Base-by-base conservation (phyloP, 2,113 vertebrate genomes). In the Silurus glanis region DNA sequence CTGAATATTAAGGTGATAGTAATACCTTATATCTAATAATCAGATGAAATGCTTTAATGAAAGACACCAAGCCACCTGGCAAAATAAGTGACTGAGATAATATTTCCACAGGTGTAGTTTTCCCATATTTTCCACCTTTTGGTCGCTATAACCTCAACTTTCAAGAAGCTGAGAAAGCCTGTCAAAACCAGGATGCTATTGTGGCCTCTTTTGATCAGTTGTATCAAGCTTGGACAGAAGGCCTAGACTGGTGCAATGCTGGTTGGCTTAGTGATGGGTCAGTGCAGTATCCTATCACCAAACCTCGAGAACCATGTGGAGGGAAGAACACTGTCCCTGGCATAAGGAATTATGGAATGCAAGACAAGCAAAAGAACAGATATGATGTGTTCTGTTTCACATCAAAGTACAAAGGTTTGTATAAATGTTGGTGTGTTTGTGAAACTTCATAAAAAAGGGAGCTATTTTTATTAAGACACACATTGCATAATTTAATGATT, bases 381-480 rank as follows among this genome's bases (percentile, higher is more conserved):
- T 99, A 97, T 0, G 98, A 99, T 16, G 98, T 98, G n/a, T 99
- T 98, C 95, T 99, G 98, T 91, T 99, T 99, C 89, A 98, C 98
- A 10, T 97, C 98, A 69, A 95, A 97, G 92, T 97, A 95, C 93
- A 97, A 96, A 14, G 98, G 98, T 99, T 92, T 95, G 93, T 25
- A 74, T 37, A 12, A 37, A 28, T 56, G 19, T 28, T 58, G 66
- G 45, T 80, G 23, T 13, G 16, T 71, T 81, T 87, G 1, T 62
- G 25, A 64, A 84, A 83, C 21, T 9, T 6, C 17, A 49, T 8
- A 16, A 67, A 78, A 59, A 64, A 75, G 2, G 45, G 47, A 56
- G 80, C 72, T 55, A 25, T 9, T 25, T 83, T 53, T 62, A 79
- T 28, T 61, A 59, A 81, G 37, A 2, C 28, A 58, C 47, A 25